Evolutionary conservation across 2,888 invertebrate species (phyloP), one percentile per base, ranked within the genome.

Genomic region (Dryomyza anilis): DNA sequence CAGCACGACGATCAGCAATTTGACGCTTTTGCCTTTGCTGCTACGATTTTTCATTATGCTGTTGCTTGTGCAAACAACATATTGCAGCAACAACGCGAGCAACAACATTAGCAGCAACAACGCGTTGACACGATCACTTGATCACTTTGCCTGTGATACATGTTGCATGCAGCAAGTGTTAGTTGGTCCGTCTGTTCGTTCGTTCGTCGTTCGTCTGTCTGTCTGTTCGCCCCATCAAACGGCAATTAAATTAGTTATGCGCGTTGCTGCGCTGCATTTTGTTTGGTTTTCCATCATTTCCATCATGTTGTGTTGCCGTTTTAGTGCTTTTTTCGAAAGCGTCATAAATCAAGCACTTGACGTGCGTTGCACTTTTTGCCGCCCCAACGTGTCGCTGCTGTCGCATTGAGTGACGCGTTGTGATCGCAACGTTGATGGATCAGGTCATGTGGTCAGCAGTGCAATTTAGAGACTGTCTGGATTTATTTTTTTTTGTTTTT

Each of bases 191-290:
- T 27, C 21, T 19, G 29, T 50, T 30, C n/a, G 2, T n/a, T 23
- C 27, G 33, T 19, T 36, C 39, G 39, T 33, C 29, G 57, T 33
- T n/a, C 48, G 45, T 14, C 21, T 25, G 14, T 30, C 30, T 16
- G 23, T 25, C 25, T 14, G 30, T 33, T 63, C 56, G 39, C 64
- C 57, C 65, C 67, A 67, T 67, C 69, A 67, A 67, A 67, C 64
- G 69, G 70, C 70, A 71, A 69, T 71, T 71, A 68, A 72, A 72
- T 72, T 72, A 68, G 70, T 67, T 67, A 69, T 48, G 59, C 33
- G 48, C 30, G 23, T 33, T 25, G 30, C 30, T 36, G 36, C 48
- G 27, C 19, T 3, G 19, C 29, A 8, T 23, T 14, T 39, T 30
- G 48, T 43, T 36, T 59, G 30, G 30, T 48, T 59, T 29, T 59